Base-by-base conservation (phyloP, 2,888 invertebrate species). In the Ophion slaviceki region DNA sequence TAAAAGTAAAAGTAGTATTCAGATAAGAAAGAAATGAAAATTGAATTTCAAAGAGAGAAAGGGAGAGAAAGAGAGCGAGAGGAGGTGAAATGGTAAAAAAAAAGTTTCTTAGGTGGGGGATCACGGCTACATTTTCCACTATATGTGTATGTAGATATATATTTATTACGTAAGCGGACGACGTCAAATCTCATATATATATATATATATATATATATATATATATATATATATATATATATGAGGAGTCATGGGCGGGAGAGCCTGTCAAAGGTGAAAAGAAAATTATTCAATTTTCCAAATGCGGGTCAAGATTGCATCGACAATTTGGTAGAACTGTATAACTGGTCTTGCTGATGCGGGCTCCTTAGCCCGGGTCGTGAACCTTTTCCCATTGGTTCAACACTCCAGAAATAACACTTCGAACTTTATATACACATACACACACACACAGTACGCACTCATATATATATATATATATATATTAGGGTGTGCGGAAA, bases 231-330 rank as follows among this genome's bases (percentile, higher is more conserved):
- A 24, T 24, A 24, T 24, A 24, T 24, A 24, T 24, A 24, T 24
- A 24, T 24, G 17, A 20, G 59, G 24, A 40, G 32, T 40, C 40
- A 40, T 40, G 8, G 5, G 40, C 40, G 40, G 10, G 20, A 67
- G 32, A 28, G 28, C 28, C 32, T 10, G 17, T 14, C 7, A 17
- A 36, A 72, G 24, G 66, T 72, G 20, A 8, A 66, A 61, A 24
- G 40, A 76, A 76, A 53, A 84, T 74, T 28, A 77, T n/a, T 47
- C 17, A 67, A 40, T 68, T 10, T 20, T 11, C 17, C 57, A 59
- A 82, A 82, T 85, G 67, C 66, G 71, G 82, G 85, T 85, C 85
- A 85, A 85, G 75, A 82, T 85, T 68, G 62, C 66, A 66, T 85
- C 78, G 68, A 80, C 77, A n/a, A 28, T 47, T 59, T 36, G 20